Evolutionary conservation across 2,797 vertebrate genomes (phyloP).

Genomic region (Capromys pilorides): DNA sequence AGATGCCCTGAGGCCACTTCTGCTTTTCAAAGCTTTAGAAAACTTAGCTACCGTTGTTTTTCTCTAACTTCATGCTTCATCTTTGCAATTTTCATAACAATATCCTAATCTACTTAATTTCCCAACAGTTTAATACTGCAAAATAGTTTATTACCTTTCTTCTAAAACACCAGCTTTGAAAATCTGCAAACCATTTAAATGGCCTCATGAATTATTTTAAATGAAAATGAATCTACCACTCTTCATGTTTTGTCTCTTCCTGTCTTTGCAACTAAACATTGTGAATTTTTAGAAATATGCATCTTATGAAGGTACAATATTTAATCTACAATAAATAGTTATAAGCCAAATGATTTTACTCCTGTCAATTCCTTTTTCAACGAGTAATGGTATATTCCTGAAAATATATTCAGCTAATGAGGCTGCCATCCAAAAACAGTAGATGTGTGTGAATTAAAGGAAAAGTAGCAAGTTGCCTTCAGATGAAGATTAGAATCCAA

Average conservation of each 20-base stretch:
- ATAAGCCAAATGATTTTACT: not conserved
- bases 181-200: not conserved
- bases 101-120: not conserved
- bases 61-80: conserved; percentile 10
- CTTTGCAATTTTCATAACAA: not conserved
- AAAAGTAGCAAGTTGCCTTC: not conserved
- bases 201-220: not conserved
- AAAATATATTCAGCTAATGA: not conserved
- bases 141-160: not conserved
- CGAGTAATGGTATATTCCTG: conserved; percentile 14
- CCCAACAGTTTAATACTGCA: not conserved
- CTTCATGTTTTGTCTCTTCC: not conserved
- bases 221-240: not conserved
- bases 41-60: not conserved
- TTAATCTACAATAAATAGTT: not conserved
- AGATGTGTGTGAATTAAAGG: not conserved
- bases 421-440: not conserved
- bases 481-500: not conserved
- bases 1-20: not conserved
- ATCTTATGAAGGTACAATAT: not conserved
- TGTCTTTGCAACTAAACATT: not conserved
- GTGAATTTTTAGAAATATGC: not conserved
- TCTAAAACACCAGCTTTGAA: not conserved
- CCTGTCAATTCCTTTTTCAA: not conserved
- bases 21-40: not conserved